Evolutionary conservation across 2,113 vertebrate genomes (phyloP).

Genomic region (Marmota flaviventris): DNA sequence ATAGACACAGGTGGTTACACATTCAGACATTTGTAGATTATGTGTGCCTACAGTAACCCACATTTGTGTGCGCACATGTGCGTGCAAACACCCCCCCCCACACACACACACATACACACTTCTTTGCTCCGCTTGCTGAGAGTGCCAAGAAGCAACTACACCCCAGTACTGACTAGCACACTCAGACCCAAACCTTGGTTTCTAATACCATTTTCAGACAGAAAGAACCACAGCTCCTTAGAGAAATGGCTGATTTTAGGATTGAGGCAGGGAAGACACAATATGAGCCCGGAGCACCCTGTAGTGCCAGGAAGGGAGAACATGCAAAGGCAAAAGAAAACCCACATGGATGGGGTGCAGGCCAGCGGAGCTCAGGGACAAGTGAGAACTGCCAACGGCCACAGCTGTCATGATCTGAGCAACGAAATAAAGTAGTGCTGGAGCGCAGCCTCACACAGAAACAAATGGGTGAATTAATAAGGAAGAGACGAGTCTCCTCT

Average conservation of each 20-base stretch:
- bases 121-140: neutral
- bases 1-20: neutral
- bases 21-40: neutral
- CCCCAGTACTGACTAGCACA: rapidly evolving
- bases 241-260: neutral
- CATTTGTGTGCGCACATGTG: too few species aligned
- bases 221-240: neutral
- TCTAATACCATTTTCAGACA: neutral
- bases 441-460: neutral
- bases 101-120: neutral
- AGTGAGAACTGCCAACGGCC: rapidly evolving
- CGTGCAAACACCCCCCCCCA: too few species aligned
- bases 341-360: rapidly evolving
- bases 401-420: rapidly evolving
- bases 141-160: neutral
- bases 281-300: neutral
- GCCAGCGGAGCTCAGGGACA: neutral
- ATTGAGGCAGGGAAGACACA: neutral
- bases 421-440: rapidly evolving
- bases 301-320: neutral
- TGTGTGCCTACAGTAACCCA: too few species aligned
- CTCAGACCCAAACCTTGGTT: neutral
- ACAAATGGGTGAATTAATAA: rapidly evolving
- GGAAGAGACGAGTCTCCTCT: neutral
- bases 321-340: rapidly evolving